Evolutionary conservation across 1,140 invertebrate genomes (phyloP).

Genomic region (Meloidogyne exigua): DNA sequence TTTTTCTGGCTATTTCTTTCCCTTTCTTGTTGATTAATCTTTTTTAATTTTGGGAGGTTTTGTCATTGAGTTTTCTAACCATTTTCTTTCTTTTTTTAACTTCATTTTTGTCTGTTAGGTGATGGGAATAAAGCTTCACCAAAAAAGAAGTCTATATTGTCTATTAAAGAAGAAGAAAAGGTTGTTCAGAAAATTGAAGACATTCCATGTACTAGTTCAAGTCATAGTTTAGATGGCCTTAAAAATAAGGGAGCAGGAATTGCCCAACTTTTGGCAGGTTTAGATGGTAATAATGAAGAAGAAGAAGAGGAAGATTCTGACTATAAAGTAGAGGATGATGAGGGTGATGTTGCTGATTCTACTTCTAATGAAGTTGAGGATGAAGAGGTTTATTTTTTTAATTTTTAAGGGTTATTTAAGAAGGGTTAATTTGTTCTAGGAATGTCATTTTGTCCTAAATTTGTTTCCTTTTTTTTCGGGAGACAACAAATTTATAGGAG

Average conservation of each 20-base stretch:
- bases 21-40: no score
- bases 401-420: neutral
- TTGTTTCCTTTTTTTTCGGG: no score
- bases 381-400: neutral
- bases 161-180: neutral
- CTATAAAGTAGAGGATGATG: constrained; percentile 13
- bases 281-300: neutral
- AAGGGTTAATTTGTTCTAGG: no score
- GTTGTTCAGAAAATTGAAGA: neutral
- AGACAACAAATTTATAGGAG: no score
- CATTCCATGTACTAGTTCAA: neutral
- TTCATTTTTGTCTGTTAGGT: no score
- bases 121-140: neutral
- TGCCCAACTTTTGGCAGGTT: neutral
- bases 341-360: constrained; percentile 2
- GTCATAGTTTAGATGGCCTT: no score
- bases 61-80: no score
- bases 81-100: no score
- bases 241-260: neutral
- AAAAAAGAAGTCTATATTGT: neutral
- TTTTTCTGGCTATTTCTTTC: no score
- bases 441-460: no score
- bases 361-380: constrained; percentile 8
- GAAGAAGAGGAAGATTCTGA: constrained; percentile 20
- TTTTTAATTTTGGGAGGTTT: no score